Base-by-base conservation (phyloP, 2,113 vertebrate genomes). In the Microtus montanus region DNA sequence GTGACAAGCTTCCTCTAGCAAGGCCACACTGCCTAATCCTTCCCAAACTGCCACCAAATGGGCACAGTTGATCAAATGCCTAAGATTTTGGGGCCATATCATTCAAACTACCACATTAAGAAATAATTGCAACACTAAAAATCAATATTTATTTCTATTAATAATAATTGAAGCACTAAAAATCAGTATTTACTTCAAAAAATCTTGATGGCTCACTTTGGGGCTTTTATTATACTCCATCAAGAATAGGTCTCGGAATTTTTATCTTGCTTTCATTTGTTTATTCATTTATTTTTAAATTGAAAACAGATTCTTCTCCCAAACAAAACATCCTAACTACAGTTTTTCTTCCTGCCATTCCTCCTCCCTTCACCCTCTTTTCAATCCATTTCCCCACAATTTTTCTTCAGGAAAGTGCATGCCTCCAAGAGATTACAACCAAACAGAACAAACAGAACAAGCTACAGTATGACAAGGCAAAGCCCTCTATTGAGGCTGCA, bases 301-400 rank as follows among this genome's bases (percentile, higher is more conserved):
- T 33, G 3, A 79, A 79, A 52, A 52, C 35, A 19, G 28, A 78
- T 17, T 6, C 20, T 86, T 64, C 28, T 33, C 14, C 17, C 28
- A 78, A 33, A 49, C 14, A 30, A 49, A 7, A 19, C 30, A 78
- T 49, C 7, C 28, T 44, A 78, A 15, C 28, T 17, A 78, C 7
- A 10, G 17, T 78, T 49, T 8, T 15, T 7, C 28, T 8, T 78
- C 44, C 28, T 15, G 30, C 14, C 8, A 9, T 15, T 49, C 14
- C 7, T 19, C 17, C 28, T 49, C 30, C 28, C 44, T 77, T 41
- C 24, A 2, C 24, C 13, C 2, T 75, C 24, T 11, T 5, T 13
- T 3, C 0, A 12, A 5, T 78, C 0, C 17, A 78, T 9, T 9
- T 47, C 75, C 5, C 15, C 22, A 33, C 14, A 4, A 2, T 33